Conservation (phyloP, 2,888 invertebrate genomes). For the Pristionchus entomophagus region DNA sequence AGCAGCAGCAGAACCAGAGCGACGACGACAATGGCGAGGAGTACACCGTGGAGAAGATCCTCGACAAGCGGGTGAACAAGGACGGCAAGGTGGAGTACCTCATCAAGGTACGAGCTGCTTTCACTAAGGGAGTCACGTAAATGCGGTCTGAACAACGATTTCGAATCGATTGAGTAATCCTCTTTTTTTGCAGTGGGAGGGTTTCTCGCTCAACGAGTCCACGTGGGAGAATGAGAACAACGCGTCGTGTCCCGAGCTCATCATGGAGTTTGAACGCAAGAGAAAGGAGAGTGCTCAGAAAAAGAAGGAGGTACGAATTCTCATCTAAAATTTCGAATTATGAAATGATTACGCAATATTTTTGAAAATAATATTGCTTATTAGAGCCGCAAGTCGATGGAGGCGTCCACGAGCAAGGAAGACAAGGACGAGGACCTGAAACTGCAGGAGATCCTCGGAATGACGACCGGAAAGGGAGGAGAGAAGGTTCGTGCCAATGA, state of each 20-base stretch:
- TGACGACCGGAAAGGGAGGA: conserved; percentile 3
- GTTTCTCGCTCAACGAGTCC: conserved; percentile 45
- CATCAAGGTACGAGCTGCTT: conserved; percentile 42
- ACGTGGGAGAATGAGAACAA: conserved; percentile 50
- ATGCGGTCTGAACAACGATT: too few species aligned
- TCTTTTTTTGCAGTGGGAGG: conserved; percentile 47
- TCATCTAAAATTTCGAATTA: too few species aligned
- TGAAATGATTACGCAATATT: too few species aligned
- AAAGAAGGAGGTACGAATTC: neutral
- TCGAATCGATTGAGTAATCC: too few species aligned
- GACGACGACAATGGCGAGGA: conserved; percentile 8
- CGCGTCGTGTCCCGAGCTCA: conserved; percentile 50
- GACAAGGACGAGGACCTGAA: neutral
- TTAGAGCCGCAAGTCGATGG: neutral
- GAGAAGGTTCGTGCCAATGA: neutral
- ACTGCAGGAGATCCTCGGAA: conserved; percentile 31
- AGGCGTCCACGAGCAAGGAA: neutral
- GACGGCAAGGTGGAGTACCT: conserved; percentile 49
- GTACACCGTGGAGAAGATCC: conserved; percentile 50
- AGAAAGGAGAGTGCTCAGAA: neutral
- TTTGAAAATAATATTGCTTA: too few species aligned
- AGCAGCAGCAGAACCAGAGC: neutral
- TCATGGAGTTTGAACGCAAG: conserved; percentile 47
- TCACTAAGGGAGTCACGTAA: too few species aligned
- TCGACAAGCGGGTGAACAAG: conserved; percentile 44